These are phyloP conservation scores for Cantharis nigra DNA, from an alignment of 2,888 invertebrate species.

Conservation along the genomic window DNA sequence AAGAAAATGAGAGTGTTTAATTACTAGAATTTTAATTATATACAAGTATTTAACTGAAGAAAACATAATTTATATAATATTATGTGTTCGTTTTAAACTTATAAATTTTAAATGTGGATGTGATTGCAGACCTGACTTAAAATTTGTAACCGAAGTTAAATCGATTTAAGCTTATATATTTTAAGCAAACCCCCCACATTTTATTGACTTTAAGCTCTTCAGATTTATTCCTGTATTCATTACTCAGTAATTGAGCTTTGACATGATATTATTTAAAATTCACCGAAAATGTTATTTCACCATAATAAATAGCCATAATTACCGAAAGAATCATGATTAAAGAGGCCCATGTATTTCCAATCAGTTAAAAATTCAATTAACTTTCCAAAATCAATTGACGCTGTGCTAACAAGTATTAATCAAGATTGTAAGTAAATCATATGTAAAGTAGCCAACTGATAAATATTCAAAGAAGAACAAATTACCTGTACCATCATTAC, in stretches of 20 bases:
- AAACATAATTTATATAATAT: too few relatives aligned
- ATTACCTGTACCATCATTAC: not conserved
- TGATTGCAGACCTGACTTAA: not conserved
- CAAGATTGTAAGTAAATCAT: not conserved
- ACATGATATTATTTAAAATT: not conserved
- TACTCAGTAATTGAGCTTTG: not conserved
- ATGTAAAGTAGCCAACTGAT: not conserved
- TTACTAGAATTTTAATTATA: not conserved
- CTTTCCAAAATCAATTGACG: not conserved
- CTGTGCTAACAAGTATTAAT: not conserved
- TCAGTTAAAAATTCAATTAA: not conserved
- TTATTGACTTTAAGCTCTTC: not conserved
- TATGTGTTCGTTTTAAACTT: too few relatives aligned
- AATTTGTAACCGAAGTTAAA: not conserved
- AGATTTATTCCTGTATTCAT: not conserved
- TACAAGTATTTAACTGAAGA: too few relatives aligned
- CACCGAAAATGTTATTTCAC: not conserved
- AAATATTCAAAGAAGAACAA: not conserved
- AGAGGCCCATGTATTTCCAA: not conserved
- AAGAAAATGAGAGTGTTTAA: not conserved
- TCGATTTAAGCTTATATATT: not conserved
- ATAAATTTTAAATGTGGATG: not conserved
- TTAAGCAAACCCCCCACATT: not conserved
- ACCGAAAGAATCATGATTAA: not conserved
- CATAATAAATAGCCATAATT: not conserved